A percentile compares a stretch with the other conserved stretches of the same genome.
Evolutionary conservation across 2,797 vertebrate species (phyloP).

Genomic region (Thalassophryne amazonica): DNA sequence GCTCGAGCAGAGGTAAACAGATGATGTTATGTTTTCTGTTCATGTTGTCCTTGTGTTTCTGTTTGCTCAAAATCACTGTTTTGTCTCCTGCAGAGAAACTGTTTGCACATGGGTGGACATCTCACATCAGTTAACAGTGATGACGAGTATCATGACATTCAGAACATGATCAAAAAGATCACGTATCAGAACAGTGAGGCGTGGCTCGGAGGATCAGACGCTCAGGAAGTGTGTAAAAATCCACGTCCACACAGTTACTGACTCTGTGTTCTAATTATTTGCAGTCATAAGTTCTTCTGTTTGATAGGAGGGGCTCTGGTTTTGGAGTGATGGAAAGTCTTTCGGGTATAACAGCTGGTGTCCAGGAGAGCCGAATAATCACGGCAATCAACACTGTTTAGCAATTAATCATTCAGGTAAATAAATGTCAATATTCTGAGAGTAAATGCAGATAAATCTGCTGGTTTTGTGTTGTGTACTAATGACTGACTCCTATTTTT

Average conservation of each 20-base stretch:
- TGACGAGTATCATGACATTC: neutral
- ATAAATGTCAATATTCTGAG: too few species aligned
- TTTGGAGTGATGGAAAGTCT: neutral
- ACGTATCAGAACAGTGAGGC: fast-evolving
- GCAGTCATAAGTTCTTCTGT: neutral
- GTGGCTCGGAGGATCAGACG: neutral
- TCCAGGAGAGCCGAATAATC: neutral
- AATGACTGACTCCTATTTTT: too few species aligned
- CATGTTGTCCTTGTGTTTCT: neutral
- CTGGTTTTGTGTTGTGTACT: too few species aligned
- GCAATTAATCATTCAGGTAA: neutral
- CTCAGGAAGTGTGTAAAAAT: neutral
- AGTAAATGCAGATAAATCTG: too few species aligned
- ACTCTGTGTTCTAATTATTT: neutral
- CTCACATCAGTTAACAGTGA: neutral
- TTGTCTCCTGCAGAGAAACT: neutral
- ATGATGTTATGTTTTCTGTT: neutral
- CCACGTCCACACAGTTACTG: neutral
- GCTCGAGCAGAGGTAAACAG: neutral
- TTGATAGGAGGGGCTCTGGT: neutral
- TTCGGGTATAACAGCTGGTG: neutral
- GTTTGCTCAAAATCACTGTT: too few species aligned
- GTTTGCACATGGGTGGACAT: neutral
- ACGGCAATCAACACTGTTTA: neutral
- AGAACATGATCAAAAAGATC: neutral